phyloP scores from a whole-genome alignment of 2,888 invertebrate genomes.

The Meteorus cinctellus region DNA sequence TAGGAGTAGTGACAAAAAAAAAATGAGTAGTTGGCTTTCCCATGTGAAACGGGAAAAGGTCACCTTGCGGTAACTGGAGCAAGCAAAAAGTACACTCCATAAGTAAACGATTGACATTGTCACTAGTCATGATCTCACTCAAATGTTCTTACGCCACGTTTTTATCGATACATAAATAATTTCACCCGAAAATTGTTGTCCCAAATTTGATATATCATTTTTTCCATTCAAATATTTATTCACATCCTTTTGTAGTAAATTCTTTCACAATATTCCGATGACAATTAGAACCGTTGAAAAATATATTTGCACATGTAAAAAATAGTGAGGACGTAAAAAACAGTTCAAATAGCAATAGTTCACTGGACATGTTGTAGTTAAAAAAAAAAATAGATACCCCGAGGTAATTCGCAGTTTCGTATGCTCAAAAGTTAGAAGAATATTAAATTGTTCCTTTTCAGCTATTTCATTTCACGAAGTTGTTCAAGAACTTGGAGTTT shows the following conservation, averaged over 20 bases:
- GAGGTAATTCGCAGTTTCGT: too few relatives aligned
- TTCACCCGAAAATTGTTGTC: not conserved
- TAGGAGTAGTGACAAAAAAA: not conserved
- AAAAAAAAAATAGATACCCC: too few relatives aligned
- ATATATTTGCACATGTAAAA: not conserved
- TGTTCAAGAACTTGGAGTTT: not conserved
- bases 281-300: not conserved
- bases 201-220: not conserved
- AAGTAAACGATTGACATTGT: conserved; percentile 5
- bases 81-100: conserved; percentile 23
- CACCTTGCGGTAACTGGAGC: conserved; percentile 42
- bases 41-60: conserved; percentile 29
- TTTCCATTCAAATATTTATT: not conserved
- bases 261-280: not conserved
- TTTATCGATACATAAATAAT: not conserved
- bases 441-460: not conserved
- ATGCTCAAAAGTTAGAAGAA: too few relatives aligned
- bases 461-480: not conserved
- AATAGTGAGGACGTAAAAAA: not conserved
- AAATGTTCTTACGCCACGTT: not conserved
- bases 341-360: not conserved
- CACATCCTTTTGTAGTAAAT: not conserved
- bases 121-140: not conserved
- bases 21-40: not conserved
- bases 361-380: not conserved